Evolutionary conservation across 1,140 invertebrate species (phyloP), one percentile per base, ranked within the genome.

Genomic region (Xylocopa sonorina): DNA sequence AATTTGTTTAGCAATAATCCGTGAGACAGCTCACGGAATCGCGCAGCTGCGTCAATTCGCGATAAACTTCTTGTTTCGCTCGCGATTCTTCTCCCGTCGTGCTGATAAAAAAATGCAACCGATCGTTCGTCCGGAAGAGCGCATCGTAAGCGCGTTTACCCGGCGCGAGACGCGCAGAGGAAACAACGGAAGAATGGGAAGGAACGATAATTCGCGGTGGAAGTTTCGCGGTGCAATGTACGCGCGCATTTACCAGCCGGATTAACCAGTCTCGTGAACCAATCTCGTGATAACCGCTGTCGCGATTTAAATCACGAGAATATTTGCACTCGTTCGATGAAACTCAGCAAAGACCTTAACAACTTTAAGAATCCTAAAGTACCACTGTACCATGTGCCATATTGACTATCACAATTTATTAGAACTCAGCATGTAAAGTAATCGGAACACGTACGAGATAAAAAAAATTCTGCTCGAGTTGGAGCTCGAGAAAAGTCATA

Each of bases 1-100:
- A 48, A 48, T 32, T 66, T 66, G 43, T 48, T 48, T 48, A 12
- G 18, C 43, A n/a, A 32, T 66, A 66, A 66, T 66, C 27, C 43
- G 18, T 21, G 18, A 10, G 18, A 29, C 27, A 21, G 63, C 18
- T 16, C 10, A 21, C 6, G 27, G 43, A 21, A 66, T 66, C 18
- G 62, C 43, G 2, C 43, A 64, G 41, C 27, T 48, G 63, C 43
- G 43, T 66, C 63, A 7, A 32, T 66, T 48, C 43, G 43, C 9
- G 18, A 29, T n/a, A n/a, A 66, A 66, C 27, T 32, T 64, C 18
- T 18, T 16, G 7, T 7, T 9, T 7, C 29, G 34, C 9, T 12
- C 41, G 18, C 3, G 4, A 4, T 24, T n/a, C 9, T 24, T 38
- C 32, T 34, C 57, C 14, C 57, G 4, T 7, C 3, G 21, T 12